These are phyloP conservation scores for Equus quagga DNA, from an alignment of 2,113 vertebrate genomes.

Conservation along the genomic window DNA sequence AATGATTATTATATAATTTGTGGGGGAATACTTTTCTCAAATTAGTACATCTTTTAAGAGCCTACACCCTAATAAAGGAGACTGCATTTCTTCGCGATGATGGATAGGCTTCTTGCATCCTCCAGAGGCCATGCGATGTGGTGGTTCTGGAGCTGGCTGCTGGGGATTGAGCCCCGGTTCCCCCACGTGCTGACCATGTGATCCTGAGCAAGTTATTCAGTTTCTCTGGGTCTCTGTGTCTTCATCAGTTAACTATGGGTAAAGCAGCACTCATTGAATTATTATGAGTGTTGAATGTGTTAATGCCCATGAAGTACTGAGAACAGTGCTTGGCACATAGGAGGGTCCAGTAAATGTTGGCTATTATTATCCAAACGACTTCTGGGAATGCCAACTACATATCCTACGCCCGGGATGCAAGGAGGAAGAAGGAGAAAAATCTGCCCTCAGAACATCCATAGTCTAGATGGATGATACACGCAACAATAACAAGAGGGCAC, in stretches of 20 bases:
- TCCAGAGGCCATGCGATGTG: not conserved
- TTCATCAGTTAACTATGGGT: not conserved
- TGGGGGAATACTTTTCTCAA: not conserved
- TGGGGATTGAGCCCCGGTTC: not conserved
- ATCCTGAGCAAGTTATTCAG: not conserved
- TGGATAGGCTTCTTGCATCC: not conserved
- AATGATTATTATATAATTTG: not conserved
- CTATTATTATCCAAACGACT: not conserved
- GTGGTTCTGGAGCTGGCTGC: not conserved
- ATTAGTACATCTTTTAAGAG: not conserved
- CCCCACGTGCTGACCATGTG: not conserved
- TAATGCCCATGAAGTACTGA: not conserved
- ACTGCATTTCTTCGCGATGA: not conserved
- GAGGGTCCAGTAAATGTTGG: not conserved
- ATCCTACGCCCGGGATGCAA: not conserved
- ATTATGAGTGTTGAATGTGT: not conserved
- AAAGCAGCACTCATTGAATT: not conserved
- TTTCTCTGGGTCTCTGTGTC: not conserved
- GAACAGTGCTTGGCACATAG: not conserved
- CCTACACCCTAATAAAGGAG: not conserved
- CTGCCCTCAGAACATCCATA: not conserved
- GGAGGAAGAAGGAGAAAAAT: not conserved
- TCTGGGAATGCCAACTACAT: not conserved
- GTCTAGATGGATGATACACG: not conserved
- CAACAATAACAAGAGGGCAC: not conserved